Base-by-base conservation (phyloP, 2,113 vertebrate genomes). In the Antennarius striatus region DNA sequence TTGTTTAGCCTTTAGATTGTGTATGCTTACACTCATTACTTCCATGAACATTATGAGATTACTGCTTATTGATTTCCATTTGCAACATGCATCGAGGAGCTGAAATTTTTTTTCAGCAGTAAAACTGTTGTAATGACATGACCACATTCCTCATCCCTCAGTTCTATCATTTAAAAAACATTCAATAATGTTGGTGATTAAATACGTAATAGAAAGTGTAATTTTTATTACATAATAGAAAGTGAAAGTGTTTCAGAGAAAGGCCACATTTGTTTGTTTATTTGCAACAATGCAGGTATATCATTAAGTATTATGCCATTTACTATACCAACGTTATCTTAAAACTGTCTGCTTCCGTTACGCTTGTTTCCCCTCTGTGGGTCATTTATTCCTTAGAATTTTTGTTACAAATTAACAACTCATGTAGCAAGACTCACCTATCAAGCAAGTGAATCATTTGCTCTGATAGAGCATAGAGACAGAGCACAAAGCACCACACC, bases 41-140 rank as follows among this genome's bases (percentile, higher is more conserved):
- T 68, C 16, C 15, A 61, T 51, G 13, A 58, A 7, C 5, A 32
- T 46, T 12, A 53, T 39, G 12, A 39, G n/a, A 28, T n/a, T 53
- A 13, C 47, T 15, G 40, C 36, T 53, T 69, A n/a, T 15, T 50
- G 22, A 28, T 52, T 43, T 42, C 51, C 68, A 50, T 36, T 28
- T 22, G 5, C 29, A 29, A 53, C 15, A 58, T 63, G 30, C 39
- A 51, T n/a, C 65, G 43, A 29, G 45, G 16, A 50, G 13, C 16
- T 40, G 13, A 73, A 11, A 71, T 66, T 16, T 5, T 22, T 46
- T 68, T 59, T 22, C 12, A 42, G 58, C 55, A 47, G 58, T 15
- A 63, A 57, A 46, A 50, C 60, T 70, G 48, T 59, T 57, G 12
- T 40, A 39, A 68, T 48, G 10, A 59, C 8, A 60, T 36, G 14